Base-by-base conservation (phyloP, 2,113 vertebrate species). In the Ceyx cyanopectus region DNA sequence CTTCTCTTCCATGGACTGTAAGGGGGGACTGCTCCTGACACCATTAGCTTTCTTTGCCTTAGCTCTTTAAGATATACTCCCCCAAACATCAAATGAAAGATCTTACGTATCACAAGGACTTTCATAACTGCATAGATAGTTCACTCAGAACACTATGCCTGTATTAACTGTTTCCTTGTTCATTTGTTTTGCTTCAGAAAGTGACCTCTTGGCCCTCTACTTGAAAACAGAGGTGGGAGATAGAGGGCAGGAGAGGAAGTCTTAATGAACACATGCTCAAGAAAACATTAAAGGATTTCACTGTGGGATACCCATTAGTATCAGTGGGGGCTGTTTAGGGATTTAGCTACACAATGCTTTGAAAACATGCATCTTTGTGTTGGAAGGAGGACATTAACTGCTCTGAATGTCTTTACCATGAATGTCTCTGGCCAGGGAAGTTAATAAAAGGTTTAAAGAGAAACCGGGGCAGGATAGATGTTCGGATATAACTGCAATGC, bases 401-500 rank as follows among this genome's bases (percentile, higher is more conserved):
- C 66, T 77, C 77, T 70, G 66, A 87, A 57, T 67, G n/a, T 65
- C 54, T 88, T 74, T 73, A 84, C 14, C 4, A 34, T 34, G 34
- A 34, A 10, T 7, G 22, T 37, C 19, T 85, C 9, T 40, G 83
- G 62, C 14, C 53, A 89, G 29, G 8, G 20, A 87, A 46, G 75
- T 81, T 87, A 83, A 91, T 78, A 69, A 75, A 81, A 91, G 62
- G 41, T 69, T 92, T 76, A 45, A 78, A 79, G 69, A 56, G 12
- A 85, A 82, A n/a, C 18, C 83, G 43, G 13, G 50, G 48, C 57
- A 90, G 61, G 23, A 90, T 1, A 88, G 32, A 57, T 8, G 22
- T 56, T 96, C 40, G 81, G 69, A 40, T 79, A 68, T 17, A 21
- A 69, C 40, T 41, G 37, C 61, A 81, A 12, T 48, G 30, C 57